Conservation (phyloP, 92 coral and sea anemone species). For the Heliopora coerulea region DNA sequence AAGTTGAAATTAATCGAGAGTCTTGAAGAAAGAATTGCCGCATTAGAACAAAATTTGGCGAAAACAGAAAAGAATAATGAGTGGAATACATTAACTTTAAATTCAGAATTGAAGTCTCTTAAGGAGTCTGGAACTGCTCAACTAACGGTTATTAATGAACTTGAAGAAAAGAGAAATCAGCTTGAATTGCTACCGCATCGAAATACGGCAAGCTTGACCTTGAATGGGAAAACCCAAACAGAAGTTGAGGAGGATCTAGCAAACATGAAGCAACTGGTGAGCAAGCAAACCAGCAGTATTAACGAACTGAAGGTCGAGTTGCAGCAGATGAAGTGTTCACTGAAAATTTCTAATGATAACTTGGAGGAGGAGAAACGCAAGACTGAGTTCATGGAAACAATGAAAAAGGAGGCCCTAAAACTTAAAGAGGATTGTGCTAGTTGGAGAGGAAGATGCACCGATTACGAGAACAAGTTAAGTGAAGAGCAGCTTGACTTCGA, state of each 20-base stretch:
- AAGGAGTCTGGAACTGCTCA: not conserved
- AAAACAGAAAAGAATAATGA: no score
- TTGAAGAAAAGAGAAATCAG: not conserved
- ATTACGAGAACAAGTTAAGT: not conserved
- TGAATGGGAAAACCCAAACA: not conserved
- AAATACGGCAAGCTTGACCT: not conserved
- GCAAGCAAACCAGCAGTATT: not conserved
- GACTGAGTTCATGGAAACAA: conserved; percentile 52
- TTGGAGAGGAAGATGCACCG: conserved; percentile 30
- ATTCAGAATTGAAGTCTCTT: no score
- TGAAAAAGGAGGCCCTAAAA: conserved; percentile 57
- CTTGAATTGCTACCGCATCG: not conserved
- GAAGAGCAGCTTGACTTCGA: not conserved
- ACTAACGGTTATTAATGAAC: not conserved
- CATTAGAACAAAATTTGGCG: not conserved
- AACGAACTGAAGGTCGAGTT: not conserved
- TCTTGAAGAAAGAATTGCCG: not conserved
- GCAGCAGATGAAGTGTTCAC: not conserved
- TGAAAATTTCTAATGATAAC: not conserved
- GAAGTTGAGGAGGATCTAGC: not conserved
- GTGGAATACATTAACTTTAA: no score
- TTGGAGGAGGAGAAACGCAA: not conserved
- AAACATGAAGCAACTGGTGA: not conserved
- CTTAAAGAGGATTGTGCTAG: conserved; percentile 64
- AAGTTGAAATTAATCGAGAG: not conserved